Evolutionary conservation across 2,888 invertebrate genomes (phyloP), one percentile per base, ranked within the genome.

Genomic region (Limenitis camilla): DNA sequence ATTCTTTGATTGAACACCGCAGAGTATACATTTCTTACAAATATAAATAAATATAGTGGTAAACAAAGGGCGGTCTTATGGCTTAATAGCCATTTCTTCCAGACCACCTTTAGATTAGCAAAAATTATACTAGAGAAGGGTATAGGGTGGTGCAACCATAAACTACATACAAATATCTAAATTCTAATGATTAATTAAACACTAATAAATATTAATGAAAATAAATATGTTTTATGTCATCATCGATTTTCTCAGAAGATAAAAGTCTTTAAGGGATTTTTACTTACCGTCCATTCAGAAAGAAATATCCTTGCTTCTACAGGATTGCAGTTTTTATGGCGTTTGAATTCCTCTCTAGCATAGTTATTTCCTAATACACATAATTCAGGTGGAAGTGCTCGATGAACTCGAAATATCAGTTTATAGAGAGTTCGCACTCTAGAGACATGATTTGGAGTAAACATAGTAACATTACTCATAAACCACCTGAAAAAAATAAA

Each of bases 241-340:
- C n/a, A n/a, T n/a, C n/a, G n/a, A n/a, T n/a, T n/a, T n/a, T n/a
- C n/a, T n/a, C n/a, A n/a, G n/a, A n/a, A n/a, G n/a, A n/a, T n/a
- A n/a, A n/a, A n/a, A n/a, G n/a, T n/a, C n/a, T n/a, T n/a, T n/a
- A n/a, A n/a, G n/a, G n/a, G n/a, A n/a, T n/a, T n/a, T n/a, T n/a
- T n/a, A 66, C 89, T 83, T 78, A 95, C 97, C 44, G 94, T 93
- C 97, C 97, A 98, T 83, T 96, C 97, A 29, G 89, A 91, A 76
- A 97, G 90, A 72, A 98, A 98, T 48, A 92, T 88, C 9, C 88
- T 81, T 0, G 94, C 91, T 74, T 96, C 94, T 40, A 88, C 83
- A 0, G 89, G 84, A 48, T 90, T 90, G 63, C 94, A 94, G 7
- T 88, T 89, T 69, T 94, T 94, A 74, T 97, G 97, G 41, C 95